Percentiles rank a stretch among this genome's conserved stretches.
Conservation (phyloP, 53 echinoderm and acorn worm species). For the Luidia sarsii region DNA sequence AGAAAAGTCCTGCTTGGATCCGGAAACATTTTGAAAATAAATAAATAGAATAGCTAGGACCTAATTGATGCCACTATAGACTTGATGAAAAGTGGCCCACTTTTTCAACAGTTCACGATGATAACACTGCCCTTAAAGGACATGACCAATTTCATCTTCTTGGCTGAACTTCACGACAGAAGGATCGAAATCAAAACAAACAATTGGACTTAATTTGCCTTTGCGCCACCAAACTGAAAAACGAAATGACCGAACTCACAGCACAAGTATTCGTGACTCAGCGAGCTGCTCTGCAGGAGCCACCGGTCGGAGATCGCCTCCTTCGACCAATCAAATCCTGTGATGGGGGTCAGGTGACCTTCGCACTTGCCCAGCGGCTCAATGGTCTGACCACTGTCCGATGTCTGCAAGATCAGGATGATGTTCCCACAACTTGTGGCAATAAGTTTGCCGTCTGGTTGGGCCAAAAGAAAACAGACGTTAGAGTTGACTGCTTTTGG, state of each 20-base stretch:
- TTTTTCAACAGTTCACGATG: too few species aligned
- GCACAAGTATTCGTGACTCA: slow-evolving; percentile 48
- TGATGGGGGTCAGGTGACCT: slow-evolving; percentile 82
- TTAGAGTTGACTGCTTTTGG: too few species aligned
- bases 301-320: slow-evolving; percentile 45
- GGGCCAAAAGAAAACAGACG: not conserved
- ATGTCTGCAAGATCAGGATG: slow-evolving; percentile 66
- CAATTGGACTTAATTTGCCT: too few species aligned
- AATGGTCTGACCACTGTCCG: slow-evolving; percentile 70
- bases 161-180: too few species aligned
- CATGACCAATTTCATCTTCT: too few species aligned
- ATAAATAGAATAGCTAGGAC: too few species aligned
- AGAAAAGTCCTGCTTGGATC: too few species aligned
- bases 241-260: slow-evolving; percentile 56
- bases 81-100: too few species aligned
- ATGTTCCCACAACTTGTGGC: slow-evolving; percentile 74
- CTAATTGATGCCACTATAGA: too few species aligned
- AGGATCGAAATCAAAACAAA: too few species aligned
- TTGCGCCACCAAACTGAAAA: not conserved
- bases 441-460: slow-evolving; percentile 58
- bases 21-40: too few species aligned
- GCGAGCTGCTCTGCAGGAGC: slow-evolving; percentile 60
- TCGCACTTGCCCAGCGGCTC: slow-evolving; percentile 73
- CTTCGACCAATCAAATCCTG: slow-evolving; percentile 89
- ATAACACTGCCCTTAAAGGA: too few species aligned